Base-by-base conservation (phyloP, 2,113 vertebrate species). In the Pipa parva region DNA sequence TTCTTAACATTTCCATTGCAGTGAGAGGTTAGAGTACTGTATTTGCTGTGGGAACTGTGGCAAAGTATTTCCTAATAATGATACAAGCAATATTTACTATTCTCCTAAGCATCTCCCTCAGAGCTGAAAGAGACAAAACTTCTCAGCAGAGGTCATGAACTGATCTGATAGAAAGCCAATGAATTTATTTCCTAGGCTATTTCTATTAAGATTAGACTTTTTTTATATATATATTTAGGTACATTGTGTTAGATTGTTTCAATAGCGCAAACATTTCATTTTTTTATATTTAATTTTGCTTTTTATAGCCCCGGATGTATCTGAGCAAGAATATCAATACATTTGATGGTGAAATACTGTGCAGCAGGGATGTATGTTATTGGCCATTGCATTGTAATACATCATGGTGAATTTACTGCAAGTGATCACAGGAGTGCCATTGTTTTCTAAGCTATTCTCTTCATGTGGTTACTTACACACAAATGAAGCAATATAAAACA, bases 11-110 rank as follows among this genome's bases (percentile, higher is more conserved):
- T 49, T 5, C 20, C 66, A 81, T 69, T 60, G 57, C 72, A 59
- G 66, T 56, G 71, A 65, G 75, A 75, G 82, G 85, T 84, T 73
- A 79, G 71, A 77, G 37, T 78, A 79, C 81, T 82, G n/a, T n/a
- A n/a, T n/a, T n/a, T n/a, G n/a, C n/a, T n/a, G n/a, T n/a, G n/a
- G n/a, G n/a, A 80, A 78, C 83, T 81, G 78, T 78, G 79, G 82
- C 79, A 85, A 82, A 77, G 75, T 82, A 46, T 33, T 83, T 89
- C 83, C 84, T 87, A 84, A 88, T 86, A 80, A 78, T 79, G 83
- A 85, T 85, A 81, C 82, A 78, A 77, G 82, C 82, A 77, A 76
- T 80, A 86, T 81, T 84, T 84, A 39, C 64, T 74, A 76, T 84
- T 78, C 77, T 83, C 74, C 71, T 76, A 72, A 75, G 66, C 33